Evolutionary conservation across 2,113 vertebrate genomes (phyloP), one percentile per base, ranked within the genome.

Genomic region (Chrysochloris asiatica): DNA sequence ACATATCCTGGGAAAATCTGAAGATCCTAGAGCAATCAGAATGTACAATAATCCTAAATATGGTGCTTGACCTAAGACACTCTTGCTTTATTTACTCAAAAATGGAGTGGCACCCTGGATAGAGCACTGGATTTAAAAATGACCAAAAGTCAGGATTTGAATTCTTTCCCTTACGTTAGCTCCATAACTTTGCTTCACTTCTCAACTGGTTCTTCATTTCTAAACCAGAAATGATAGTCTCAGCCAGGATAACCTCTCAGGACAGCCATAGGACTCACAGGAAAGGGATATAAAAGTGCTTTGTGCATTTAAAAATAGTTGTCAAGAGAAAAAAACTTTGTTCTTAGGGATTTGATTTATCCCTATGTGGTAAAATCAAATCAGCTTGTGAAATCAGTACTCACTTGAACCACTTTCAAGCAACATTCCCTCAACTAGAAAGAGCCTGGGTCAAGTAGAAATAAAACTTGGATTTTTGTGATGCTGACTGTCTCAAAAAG

Each of bases 341-440:
- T 91, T 86, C 33, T 83, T 85, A 63, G 33, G 52, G 56, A 36
- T 85, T 83, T 11, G 22, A 71, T 56, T 67, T 89, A 38, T 85
- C 91, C 78, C 78, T 85, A 50, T 84, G 67, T 47, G 56, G 28
- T 30, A 87, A 87, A 75, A 91, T 52, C 43, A 71, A 94, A 87
- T 91, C 85, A 93, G 75, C 65, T 89, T 82, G 24, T 91, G 72
- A 87, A 95, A 91, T 84, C 90, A 91, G 88, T 63, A 82, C 45
- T 92, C 45, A 30, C n/a, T 89, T 33, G 61, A 91, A 85, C 87
- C 43, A 89, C 0, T 11, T 3, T 96, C 95, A 96, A 95, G 41
- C 92, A 93, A 95, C 92, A 95, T 90, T 97, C 88, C 94, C 93
- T 76, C 89, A 91, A 93, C 96, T 82, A 95, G 96, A 94, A 96